Percentiles rank a stretch among this genome's conserved stretches.
phyloP scores from a whole-genome alignment of 1,140 invertebrate genomes.

The Stegodyphus dumicola region DNA sequence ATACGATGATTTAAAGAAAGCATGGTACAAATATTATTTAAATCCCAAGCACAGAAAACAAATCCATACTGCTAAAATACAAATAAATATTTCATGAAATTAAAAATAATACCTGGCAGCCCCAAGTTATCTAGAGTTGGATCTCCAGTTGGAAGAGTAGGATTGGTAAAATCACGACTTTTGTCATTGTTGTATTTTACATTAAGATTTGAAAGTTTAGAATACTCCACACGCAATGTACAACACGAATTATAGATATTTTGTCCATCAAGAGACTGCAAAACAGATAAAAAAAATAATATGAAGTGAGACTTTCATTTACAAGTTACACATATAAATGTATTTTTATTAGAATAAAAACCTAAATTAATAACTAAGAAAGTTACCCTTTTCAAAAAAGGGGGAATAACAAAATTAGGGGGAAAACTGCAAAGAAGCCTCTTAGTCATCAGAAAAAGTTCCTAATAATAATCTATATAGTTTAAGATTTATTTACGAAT shows the following conservation, averaged over 20 bases:
- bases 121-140: constrained; percentile 71
- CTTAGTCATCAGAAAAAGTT: neutral
- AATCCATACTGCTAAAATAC: too few relatives aligned
- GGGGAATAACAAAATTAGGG: too few relatives aligned
- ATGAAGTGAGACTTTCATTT: neutral
- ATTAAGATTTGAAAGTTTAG: constrained; percentile 96
- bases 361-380: too few relatives aligned
- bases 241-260: constrained; percentile 99
- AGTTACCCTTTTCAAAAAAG: too few relatives aligned
- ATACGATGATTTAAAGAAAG: too few relatives aligned
- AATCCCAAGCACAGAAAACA: too few relatives aligned
- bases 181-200: constrained; percentile 99
- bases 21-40: too few relatives aligned
- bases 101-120: constrained; percentile 57
- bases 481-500: neutral
- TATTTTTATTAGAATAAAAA: too few relatives aligned
- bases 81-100: neutral
- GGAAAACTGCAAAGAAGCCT: neutral
- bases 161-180: constrained; percentile 98
- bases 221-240: constrained; percentile 99
- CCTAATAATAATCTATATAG: neutral
- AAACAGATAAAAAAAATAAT: constrained; percentile 47
- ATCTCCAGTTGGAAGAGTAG: constrained; percentile 94
- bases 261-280: constrained; percentile 92
- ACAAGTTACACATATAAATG: too few relatives aligned